Base-by-base conservation (phyloP, 2,888 invertebrate genomes). In the Cheilosia grossa region DNA sequence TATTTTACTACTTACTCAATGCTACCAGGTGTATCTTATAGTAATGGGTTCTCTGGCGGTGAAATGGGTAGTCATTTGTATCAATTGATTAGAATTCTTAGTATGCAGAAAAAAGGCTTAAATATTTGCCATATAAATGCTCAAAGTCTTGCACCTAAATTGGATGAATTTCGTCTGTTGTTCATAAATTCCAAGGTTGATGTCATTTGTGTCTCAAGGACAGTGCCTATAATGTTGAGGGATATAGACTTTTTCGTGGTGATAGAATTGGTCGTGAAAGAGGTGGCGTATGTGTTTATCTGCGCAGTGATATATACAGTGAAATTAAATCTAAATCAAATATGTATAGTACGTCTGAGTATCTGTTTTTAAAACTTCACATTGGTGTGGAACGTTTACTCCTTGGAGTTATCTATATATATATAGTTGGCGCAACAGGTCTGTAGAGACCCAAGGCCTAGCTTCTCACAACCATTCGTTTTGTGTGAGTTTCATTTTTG, bases 161-260 rank as follows among this genome's bases (percentile, higher is more conserved):
- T 72, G 1, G 72, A 72, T 19, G 61, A 72, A 61, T 53, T 61
- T 72, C 72, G 61, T 17, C 40, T 10, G 37, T 15, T 70, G 27
- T 70, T 59, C 24, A 51, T 51, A 17, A 51, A 59, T 24, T 59
- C 40, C 6, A 9, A 10, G 4, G 56, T 58, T 15, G 56, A 69
- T 27, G 44, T 69, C 6, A 13, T 66, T 17, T 66, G 66, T 24
- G n/a, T 24, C 7, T 42, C 42, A 6, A 27, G 1, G 6, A 27
- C 27, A 27, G 27, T 27, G 27, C 27, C 6, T 27, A 27, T 27
- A 7, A 7, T 0, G 27, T 27, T 27, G 27, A 27, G 27, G 27
- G 27, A 27, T 27, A 27, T 27, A 27, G 6, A 27, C 27, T 27
- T 27, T 27, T 27, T 6, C 27, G 27, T 6, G 27, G 27, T 27